Evolutionary conservation across 2,113 vertebrate species (phyloP).

Genomic region (Psammodynastes pulverulentus): DNA sequence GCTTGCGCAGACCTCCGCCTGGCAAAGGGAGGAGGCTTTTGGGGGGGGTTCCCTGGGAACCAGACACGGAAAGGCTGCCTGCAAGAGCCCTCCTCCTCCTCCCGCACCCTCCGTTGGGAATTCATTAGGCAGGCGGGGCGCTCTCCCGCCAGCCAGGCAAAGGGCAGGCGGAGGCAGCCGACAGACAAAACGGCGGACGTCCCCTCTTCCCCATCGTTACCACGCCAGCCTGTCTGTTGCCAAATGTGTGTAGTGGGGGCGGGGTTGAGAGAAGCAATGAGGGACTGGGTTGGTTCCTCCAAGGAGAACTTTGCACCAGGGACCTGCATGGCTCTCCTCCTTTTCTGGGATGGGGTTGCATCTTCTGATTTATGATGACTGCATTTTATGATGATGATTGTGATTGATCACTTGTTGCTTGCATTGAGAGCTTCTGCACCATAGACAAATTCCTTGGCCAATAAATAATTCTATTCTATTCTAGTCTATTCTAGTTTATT

Average conservation of each 20-base stretch:
- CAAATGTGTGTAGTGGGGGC: not conserved
- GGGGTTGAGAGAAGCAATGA: slow-evolving; percentile 20
- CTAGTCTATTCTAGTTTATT: no score
- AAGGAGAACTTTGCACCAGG: slow-evolving; percentile 79
- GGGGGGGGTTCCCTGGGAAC: slow-evolving; percentile 63
- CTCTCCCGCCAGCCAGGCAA: slow-evolving; percentile 72
- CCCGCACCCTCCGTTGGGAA: slow-evolving; percentile 76
- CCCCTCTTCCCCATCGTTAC: slow-evolving; percentile 69
- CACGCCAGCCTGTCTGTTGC: not conserved
- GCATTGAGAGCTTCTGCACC: no score
- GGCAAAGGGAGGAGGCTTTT: slow-evolving; percentile 71
- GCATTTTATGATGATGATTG: not conserved
- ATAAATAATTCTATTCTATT: no score
- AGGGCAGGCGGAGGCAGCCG: slow-evolving; percentile 65
- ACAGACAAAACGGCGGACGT: slow-evolving; percentile 7
- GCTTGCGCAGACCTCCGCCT: slow-evolving; percentile 81
- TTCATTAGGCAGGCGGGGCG: slow-evolving; percentile 78
- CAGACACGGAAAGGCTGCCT: slow-evolving; percentile 63
- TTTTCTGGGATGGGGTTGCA: slow-evolving; percentile 83
- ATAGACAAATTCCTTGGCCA: no score
- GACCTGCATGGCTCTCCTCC: slow-evolving; percentile 78
- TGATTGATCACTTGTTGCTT: not conserved
- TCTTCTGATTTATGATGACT: not conserved
- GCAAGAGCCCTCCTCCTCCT: slow-evolving; percentile 70
- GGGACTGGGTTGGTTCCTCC: slow-evolving; percentile 81